Evolutionary conservation across 1,140 invertebrate genomes (phyloP), one percentile per base, ranked within the genome.

Genomic region (Coptotermes formosanus): DNA sequence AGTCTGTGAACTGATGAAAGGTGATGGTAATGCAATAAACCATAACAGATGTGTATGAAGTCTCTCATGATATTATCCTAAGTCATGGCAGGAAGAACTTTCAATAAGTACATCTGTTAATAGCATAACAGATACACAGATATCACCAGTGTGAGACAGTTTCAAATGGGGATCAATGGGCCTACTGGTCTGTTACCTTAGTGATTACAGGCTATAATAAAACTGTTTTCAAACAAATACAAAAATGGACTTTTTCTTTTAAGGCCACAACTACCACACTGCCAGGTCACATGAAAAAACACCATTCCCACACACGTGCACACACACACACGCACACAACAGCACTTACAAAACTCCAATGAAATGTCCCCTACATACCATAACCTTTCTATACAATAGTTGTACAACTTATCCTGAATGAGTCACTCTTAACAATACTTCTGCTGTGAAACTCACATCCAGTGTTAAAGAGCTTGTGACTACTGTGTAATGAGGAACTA

Each of bases 151-250:
- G 64, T 6, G 6, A 30, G n/a, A 75, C 64, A 75, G 64, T 30
- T 75, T 30, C 25, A 30, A 75, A 25, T n/a, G 30, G 64, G 64
- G 64, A 14, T 75, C 64, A 25, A 64, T 30, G 64, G 64, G n/a
- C 64, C 64, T 30, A 75, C 25, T 75, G 64, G 64, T 25, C 64
- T 30, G n/a, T 75, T 23, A 19, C 7, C n/a, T 30, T 75, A n/a
- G 64, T 75, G 64, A 75, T 75, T 75, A 75, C 9, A 14, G 64
- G 25, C 25, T 75, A 30, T 30, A 75, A 30, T 75, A 75, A 75
- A 75, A 75, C 14, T 30, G 59, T 75, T 75, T 75, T 75, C 52
- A 75, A 75, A 75, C 64, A 75, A 75, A 75, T 75, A 75, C 64
- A 75, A 75, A 75, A 75, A 30, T 75, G 64, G 64, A 75, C 64